These are phyloP conservation scores for Sycobia sp. DNA, from an alignment of 1,140 invertebrate species.

Conservation along the genomic window DNA sequence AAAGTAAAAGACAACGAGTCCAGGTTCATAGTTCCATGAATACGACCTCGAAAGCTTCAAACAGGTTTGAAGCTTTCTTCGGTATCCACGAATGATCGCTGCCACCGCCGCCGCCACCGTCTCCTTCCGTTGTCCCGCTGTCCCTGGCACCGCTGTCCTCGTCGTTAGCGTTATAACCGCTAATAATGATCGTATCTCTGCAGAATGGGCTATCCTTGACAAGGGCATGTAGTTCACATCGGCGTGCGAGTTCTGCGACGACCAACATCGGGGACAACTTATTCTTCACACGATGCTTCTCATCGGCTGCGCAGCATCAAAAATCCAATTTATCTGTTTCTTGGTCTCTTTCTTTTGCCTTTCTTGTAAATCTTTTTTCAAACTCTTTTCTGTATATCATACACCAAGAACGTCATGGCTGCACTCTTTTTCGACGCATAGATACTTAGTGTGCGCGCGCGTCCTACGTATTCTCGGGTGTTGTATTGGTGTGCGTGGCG, in stretches of 20 bases:
- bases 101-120: constrained; percentile 7
- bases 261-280: constrained; percentile 69
- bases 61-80: constrained; percentile 82
- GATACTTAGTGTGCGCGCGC: background rate
- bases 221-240: constrained; percentile 59
- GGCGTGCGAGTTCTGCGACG: constrained; percentile 68
- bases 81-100: constrained; percentile 50
- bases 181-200: background rate
- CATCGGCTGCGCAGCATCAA: background rate
- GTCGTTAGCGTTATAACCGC: no score
- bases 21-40: constrained; percentile 98
- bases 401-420: constrained; percentile 21
- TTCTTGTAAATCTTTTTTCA: no score
- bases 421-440: constrained; percentile 17
- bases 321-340: background rate
- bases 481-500: constrained; percentile 19
- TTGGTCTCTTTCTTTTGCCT: background rate
- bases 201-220: constrained; percentile 8
- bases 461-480: background rate
- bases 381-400: background rate
- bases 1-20: constrained; percentile 96
- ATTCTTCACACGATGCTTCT: constrained; percentile 1
- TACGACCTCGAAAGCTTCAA: constrained; percentile 80
- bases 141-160: background rate
- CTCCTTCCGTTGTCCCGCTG: no score